phyloP scores from a whole-genome alignment of 2,113 vertebrate genomes.

The Nestor notabilis region DNA sequence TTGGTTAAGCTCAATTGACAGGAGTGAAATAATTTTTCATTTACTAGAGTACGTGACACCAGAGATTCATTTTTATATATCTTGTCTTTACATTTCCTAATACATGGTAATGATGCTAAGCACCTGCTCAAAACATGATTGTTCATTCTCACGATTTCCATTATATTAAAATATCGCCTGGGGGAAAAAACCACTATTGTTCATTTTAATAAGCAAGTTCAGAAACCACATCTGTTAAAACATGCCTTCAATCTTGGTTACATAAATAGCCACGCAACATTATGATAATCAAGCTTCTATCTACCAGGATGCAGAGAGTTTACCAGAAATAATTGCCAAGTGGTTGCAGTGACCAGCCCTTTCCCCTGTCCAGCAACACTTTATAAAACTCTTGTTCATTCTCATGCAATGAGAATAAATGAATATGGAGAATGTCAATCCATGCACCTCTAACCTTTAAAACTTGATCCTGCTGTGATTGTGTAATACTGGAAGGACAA shows the following conservation, averaged over 20 bases:
- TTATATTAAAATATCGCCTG: not conserved
- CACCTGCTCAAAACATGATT: not conserved
- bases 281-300: not conserved
- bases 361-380: not conserved
- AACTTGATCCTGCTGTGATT: not conserved
- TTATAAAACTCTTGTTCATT: not conserved
- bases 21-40: not conserved
- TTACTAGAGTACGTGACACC: not conserved
- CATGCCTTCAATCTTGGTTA: not conserved
- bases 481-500: not conserved
- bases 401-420: not conserved
- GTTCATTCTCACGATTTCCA: not conserved
- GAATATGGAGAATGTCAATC: not conserved
- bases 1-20: not conserved
- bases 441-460: not conserved
- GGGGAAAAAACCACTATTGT: not conserved
- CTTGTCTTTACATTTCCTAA: not conserved
- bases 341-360: not conserved
- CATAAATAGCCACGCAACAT: not conserved
- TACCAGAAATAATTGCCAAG: not conserved
- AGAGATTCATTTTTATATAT: not conserved
- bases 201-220: slow-evolving; percentile 4
- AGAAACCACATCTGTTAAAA: not conserved
- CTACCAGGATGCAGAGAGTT: not conserved
- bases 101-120: not conserved